These are phyloP conservation scores for Drosophila yakuba DNA, from an alignment of 1,140 invertebrate species.

Conservation along the genomic window DNA sequence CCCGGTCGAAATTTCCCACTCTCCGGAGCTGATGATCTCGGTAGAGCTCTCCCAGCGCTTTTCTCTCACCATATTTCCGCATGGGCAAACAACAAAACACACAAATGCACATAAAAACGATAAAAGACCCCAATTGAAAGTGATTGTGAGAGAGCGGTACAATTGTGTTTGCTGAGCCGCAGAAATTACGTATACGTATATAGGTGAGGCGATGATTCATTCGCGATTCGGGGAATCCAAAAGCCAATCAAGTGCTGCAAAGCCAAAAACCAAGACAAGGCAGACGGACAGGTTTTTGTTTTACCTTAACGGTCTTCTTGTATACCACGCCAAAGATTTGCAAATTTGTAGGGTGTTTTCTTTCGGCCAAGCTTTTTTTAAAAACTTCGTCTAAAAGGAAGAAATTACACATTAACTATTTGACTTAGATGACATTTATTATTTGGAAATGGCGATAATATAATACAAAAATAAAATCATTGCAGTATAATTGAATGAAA, in stretches of 20 bases:
- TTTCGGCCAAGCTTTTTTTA: neutral
- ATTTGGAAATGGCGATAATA: no score
- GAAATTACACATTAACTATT: neutral
- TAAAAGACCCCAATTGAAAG: slow-evolving; percentile 10
- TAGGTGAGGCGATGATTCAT: slow-evolving; percentile 55
- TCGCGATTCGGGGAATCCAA: slow-evolving; percentile 71
- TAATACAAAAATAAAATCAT: no score
- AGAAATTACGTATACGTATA: slow-evolving; percentile 24
- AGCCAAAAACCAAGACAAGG: slow-evolving; percentile 32
- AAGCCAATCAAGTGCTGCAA: slow-evolving; percentile 66
- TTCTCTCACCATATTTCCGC: slow-evolving; percentile 56
- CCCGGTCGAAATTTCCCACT: slow-evolving; percentile 11
- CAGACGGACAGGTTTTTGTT: slow-evolving; percentile 64
- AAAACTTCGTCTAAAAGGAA: neutral
- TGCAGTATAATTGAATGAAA: no score
- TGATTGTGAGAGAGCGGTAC: slow-evolving; percentile 13
- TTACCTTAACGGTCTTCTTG: slow-evolving; percentile 10
- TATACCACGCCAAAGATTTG: slow-evolving; percentile 31
- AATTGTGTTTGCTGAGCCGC: slow-evolving; percentile 31
- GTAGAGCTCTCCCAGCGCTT: slow-evolving; percentile 3
- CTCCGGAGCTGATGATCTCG: slow-evolving; percentile 10
- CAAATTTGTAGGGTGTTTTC: slow-evolving; percentile 11
- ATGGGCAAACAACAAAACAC: slow-evolving; percentile 30
- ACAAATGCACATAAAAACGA: neutral
- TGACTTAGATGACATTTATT: no score